A percentile compares a stretch with the other conserved stretches of the same genome.
These are phyloP conservation scores for Cheilosia urbana DNA, from an alignment of 2,888 invertebrate genomes.

Conservation along the genomic window DNA sequence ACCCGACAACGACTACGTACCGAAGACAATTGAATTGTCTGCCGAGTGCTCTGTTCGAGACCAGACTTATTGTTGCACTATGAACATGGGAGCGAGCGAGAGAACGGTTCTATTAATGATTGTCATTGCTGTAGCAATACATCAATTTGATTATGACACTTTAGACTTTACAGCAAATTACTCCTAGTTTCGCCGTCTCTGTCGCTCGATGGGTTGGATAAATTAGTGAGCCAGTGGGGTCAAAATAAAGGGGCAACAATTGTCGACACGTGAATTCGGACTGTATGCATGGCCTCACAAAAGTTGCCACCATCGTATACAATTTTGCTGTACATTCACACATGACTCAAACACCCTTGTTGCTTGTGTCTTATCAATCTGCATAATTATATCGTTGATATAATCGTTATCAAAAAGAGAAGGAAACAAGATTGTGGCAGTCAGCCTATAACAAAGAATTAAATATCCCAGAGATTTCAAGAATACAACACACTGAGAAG, in stretches of 20 bases:
- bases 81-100: not conserved
- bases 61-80: not conserved
- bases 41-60: not conserved
- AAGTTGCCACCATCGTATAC: slow-evolving; percentile 5
- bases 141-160: slow-evolving; percentile 66
- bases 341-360: not conserved
- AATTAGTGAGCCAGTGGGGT: slow-evolving; percentile 68
- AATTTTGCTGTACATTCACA: not conserved
- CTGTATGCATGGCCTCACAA: slow-evolving; percentile 25
- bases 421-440: slow-evolving; percentile 19
- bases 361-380: slow-evolving; percentile 35
- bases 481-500: not conserved
- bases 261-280: slow-evolving; percentile 51
- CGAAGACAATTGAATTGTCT: not conserved
- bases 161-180: slow-evolving; percentile 46
- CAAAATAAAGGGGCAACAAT: slow-evolving; percentile 69
- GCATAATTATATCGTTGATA: slow-evolving; percentile 43
- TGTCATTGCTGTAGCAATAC: slow-evolving; percentile 29
- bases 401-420: slow-evolving; percentile 20
- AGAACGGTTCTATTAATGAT: slow-evolving; percentile 43
- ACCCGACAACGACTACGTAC: slow-evolving; percentile 1
- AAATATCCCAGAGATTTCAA: not conserved
- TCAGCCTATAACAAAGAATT: not conserved
- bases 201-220: slow-evolving; percentile 10
- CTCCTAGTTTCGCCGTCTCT: not conserved